Conservation (phyloP, 2,113 vertebrate genomes). For the Phrynosoma blainvillii region DNA sequence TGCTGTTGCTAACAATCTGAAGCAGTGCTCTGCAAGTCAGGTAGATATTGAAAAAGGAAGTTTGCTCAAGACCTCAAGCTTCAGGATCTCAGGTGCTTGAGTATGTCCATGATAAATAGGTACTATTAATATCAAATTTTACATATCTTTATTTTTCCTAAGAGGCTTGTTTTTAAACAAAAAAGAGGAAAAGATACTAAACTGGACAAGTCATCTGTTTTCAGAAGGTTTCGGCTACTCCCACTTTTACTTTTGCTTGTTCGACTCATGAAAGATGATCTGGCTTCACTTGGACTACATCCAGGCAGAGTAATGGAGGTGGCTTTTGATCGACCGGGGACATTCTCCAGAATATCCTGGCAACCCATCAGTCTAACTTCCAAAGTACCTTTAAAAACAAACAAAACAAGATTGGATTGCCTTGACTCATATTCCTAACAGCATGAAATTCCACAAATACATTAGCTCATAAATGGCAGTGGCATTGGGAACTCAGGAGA, state of each 20-base stretch:
- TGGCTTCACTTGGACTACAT: slow-evolving; percentile 96
- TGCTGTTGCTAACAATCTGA: background rate
- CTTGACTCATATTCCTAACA: slow-evolving; percentile 9
- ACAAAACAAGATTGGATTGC: slow-evolving; percentile 15
- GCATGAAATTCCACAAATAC: background rate
- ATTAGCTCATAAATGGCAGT: background rate
- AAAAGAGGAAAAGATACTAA: slow-evolving; percentile 75
- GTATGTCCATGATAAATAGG: background rate
- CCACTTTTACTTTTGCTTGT: slow-evolving; percentile 91
- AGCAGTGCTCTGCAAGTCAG: background rate
- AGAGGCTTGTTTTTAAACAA: slow-evolving; percentile 11
- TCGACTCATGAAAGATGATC: slow-evolving; percentile 95
- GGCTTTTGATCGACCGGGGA: slow-evolving; percentile 96
- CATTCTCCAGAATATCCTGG: slow-evolving; percentile 96
- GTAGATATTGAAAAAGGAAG: background rate
- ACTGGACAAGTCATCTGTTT: slow-evolving; percentile 97
- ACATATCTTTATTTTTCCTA: background rate
- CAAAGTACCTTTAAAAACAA: slow-evolving; percentile 85
- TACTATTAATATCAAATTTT: background rate
- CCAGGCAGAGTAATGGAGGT: slow-evolving; percentile 87
- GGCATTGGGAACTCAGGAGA: background rate
- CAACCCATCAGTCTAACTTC: slow-evolving; percentile 99
- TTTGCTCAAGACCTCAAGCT: background rate
- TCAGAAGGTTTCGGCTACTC: slow-evolving; percentile 90
- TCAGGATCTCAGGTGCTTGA: background rate